Evolutionary conservation across 2,113 vertebrate genomes (phyloP).

Genomic region (Odontophorus gujanensis): DNA sequence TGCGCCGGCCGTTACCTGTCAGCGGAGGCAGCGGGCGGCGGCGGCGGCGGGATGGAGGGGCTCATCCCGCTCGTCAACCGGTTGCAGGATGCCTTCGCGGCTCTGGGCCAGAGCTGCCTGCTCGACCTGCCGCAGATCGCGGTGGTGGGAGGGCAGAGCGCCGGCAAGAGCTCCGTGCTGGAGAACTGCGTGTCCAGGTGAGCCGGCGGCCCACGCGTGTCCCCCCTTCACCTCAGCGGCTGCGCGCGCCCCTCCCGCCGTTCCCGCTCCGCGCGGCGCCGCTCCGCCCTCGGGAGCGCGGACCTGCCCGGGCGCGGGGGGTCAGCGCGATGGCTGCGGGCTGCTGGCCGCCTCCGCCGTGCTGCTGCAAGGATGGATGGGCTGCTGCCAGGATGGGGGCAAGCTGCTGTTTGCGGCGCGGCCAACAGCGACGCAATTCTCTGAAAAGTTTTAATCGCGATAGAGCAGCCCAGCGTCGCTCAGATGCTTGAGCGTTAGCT

Average conservation of each 20-base stretch:
- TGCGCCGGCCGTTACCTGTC: slow-evolving; percentile 34
- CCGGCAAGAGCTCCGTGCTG: slow-evolving; percentile 90
- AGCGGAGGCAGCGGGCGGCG: slow-evolving; percentile 38
- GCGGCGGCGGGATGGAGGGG: slow-evolving; percentile 92
- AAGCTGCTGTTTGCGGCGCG: too few relatives aligned
- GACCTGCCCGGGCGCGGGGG: not conserved
- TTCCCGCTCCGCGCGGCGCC: not conserved
- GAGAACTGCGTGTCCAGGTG: slow-evolving; percentile 91
- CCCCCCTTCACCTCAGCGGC: not conserved
- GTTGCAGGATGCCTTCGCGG: slow-evolving; percentile 88
- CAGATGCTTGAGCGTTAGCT: not conserved
- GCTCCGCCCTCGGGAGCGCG: not conserved
- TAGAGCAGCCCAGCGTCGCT: not conserved
- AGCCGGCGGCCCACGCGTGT: not conserved
- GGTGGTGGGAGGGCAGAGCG: slow-evolving; percentile 90
- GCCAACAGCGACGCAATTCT: not conserved
- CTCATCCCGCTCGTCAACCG: slow-evolving; percentile 92
- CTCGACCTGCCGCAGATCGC: slow-evolving; percentile 89
- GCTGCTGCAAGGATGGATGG: not conserved
- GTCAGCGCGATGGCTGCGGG: not conserved
- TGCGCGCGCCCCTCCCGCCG: not conserved
- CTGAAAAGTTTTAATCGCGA: not conserved
- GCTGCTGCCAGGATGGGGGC: too few relatives aligned
- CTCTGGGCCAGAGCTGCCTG: slow-evolving; percentile 84
- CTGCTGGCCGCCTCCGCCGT: not conserved